These are phyloP conservation scores for Gobio occitaniae DNA, from an alignment of 2,797 vertebrate genomes.

Conservation along the genomic window DNA sequence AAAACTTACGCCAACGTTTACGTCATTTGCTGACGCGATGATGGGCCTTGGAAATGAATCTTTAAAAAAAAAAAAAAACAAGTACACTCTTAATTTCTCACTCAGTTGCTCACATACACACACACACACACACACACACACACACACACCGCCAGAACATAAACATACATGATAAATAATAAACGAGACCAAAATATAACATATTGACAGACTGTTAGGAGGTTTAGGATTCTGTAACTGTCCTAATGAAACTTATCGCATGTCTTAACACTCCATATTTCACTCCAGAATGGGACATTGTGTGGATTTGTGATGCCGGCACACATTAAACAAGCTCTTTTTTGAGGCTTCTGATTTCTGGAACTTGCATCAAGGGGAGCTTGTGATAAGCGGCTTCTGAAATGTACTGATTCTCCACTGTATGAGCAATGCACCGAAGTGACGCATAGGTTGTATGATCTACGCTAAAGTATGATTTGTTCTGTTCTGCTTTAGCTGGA, in stretches of 20 bases:
- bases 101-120: background rate
- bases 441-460: conserved; percentile 19
- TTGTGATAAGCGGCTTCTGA: conserved; percentile 14
- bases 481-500: conserved; percentile 21
- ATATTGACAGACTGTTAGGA: conserved; percentile 60
- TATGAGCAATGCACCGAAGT: background rate
- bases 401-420: conserved; percentile 15
- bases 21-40: conserved; percentile 28
- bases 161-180: conserved; percentile 43
- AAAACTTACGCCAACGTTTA: conserved; percentile 39
- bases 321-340: background rate
- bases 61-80: conserved; percentile 2
- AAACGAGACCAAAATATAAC: conserved; percentile 59
- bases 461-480: background rate
- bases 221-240: conserved; percentile 49
- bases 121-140: background rate
- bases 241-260: conserved; percentile 61
- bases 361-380: background rate
- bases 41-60: conserved; percentile 44
- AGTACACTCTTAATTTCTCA: conserved; percentile 29
- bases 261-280: conserved; percentile 60
- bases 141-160: background rate
- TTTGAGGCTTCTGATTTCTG: background rate
- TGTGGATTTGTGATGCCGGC: background rate
- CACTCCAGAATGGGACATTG: conserved; percentile 10